phyloP scores from a whole-genome alignment of 2,797 vertebrate species.

The Anableps anableps region DNA sequence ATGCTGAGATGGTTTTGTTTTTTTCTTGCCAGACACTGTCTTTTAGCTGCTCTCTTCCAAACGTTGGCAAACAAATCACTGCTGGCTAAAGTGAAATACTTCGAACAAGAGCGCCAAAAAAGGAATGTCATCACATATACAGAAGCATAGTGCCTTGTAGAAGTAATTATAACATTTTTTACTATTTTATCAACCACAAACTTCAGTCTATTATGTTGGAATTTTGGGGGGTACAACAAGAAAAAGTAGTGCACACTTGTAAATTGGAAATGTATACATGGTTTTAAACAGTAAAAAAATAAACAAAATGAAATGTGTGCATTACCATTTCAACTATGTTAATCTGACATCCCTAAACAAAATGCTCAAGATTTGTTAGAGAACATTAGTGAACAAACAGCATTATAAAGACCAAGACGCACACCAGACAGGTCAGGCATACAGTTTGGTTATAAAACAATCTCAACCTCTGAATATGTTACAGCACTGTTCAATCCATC shows the following conservation, averaged over 20 bases:
- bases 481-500: neutral
- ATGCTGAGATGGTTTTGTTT: slow-evolving; percentile 3
- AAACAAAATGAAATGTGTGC: neutral
- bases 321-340: neutral
- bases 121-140: neutral
- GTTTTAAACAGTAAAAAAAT: neutral
- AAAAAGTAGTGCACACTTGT: neutral
- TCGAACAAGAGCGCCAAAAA: no score
- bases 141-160: neutral
- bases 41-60: neutral
- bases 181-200: neutral
- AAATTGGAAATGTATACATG: neutral
- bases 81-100: neutral
- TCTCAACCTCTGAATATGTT: neutral
- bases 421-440: neutral
- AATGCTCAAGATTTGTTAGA: neutral
- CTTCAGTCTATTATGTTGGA: neutral
- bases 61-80: neutral
- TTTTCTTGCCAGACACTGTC: neutral
- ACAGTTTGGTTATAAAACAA: neutral
- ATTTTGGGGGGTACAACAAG: neutral
- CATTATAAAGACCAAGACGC: neutral
- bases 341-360: neutral
- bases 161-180: neutral
- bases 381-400: neutral